phyloP scores from a whole-genome alignment of 2,113 vertebrate genomes.

The Conger conger region DNA sequence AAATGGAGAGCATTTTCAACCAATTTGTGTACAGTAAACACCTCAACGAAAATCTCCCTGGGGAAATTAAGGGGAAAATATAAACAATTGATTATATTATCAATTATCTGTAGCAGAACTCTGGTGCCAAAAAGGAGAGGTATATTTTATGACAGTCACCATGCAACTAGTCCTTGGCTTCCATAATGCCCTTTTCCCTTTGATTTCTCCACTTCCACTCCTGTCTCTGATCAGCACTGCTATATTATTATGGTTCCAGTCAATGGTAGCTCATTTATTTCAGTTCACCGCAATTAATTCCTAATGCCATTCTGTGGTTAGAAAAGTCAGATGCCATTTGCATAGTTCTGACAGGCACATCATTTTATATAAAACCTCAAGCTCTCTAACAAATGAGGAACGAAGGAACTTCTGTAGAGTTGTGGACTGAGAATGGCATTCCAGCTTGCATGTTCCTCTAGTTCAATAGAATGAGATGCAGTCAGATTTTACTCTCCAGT shows the following conservation, averaged over 20 bases:
- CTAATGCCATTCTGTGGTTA: not conserved
- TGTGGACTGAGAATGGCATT: not conserved
- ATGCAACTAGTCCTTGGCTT: constrained; percentile 34
- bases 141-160: no score
- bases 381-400: not conserved
- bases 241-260: not conserved
- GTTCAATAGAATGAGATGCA: not conserved
- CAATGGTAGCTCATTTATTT: not conserved
- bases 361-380: not conserved
- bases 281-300: not conserved
- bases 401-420: not conserved
- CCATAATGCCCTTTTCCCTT: not conserved
- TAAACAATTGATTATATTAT: no score
- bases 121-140: no score
- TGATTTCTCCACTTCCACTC: not conserved
- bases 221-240: not conserved
- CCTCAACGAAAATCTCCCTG: no score
- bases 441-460: not conserved
- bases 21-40: no score
- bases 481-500: not conserved
- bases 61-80: no score
- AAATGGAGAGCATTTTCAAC: no score
- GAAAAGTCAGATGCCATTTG: not conserved
- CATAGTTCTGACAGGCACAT: not conserved
- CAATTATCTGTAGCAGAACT: no score